phyloP scores from a whole-genome alignment of 2,797 vertebrate genomes.

The Urophycis tenuis region DNA sequence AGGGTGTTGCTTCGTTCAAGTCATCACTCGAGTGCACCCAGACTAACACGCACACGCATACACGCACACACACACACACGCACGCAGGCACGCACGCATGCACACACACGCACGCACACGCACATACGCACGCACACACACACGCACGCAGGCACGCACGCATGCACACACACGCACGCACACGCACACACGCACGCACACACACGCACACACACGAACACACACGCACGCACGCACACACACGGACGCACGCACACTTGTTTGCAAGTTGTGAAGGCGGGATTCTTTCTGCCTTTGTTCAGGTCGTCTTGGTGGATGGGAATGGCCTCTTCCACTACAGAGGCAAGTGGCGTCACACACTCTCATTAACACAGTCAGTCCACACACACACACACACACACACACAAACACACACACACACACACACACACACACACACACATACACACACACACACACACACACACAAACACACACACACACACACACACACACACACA shows the following conservation, averaged over 20 bases:
- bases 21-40: background rate
- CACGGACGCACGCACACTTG: too few species aligned
- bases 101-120: too few species aligned
- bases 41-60: too few species aligned
- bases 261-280: background rate
- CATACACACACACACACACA: too few species aligned
- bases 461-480: too few species aligned
- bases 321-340: constrained; percentile 88
- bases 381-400: background rate
- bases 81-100: too few species aligned
- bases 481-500: background rate
- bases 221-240: background rate
- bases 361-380: background rate
- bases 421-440: too few species aligned
- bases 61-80: too few species aligned
- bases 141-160: too few species aligned
- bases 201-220: background rate
- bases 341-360: constrained; percentile 63
- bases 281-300: constrained; percentile 5
- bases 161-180: too few species aligned
- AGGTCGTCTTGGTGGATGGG: constrained; percentile 91
- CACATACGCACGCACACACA: too few species aligned
- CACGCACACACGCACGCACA: too few species aligned
- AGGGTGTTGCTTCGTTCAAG: background rate
- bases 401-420: background rate